These are phyloP conservation scores for Drosophila insularis DNA, from an alignment of 1,140 invertebrate genomes.

Conservation along the genomic window DNA sequence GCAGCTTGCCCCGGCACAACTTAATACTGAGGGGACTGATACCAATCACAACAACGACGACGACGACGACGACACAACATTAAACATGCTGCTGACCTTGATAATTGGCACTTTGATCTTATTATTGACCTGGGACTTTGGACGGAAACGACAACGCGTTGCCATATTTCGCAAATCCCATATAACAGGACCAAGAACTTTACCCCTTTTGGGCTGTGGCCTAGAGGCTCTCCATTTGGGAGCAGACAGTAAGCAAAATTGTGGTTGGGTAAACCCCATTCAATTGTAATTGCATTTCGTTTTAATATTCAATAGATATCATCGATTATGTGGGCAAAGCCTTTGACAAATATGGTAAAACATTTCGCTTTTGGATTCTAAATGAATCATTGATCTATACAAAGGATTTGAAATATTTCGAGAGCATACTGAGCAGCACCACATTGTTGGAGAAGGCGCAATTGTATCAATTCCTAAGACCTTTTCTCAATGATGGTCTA, in stretches of 20 bases:
- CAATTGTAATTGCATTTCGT: background rate
- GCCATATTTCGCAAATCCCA: conserved; percentile 29
- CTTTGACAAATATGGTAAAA: conserved; percentile 54
- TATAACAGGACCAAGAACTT: conserved; percentile 46
- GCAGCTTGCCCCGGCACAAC: background rate
- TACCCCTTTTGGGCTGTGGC: conserved; percentile 55
- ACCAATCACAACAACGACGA: background rate
- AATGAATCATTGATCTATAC: conserved; percentile 68
- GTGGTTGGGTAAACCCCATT: background rate
- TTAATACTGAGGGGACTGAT: background rate
- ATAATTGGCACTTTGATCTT: conserved; percentile 36
- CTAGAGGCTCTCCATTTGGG: conserved; percentile 50
- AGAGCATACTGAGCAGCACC: conserved; percentile 59
- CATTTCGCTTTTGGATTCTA: conserved; percentile 85
- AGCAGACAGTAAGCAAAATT: conserved; percentile 51
- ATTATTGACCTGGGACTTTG: conserved; percentile 59
- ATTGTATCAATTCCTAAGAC: conserved; percentile 77
- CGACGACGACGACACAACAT: background rate
- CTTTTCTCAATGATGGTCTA: conserved; percentile 82
- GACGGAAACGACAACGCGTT: conserved; percentile 45
- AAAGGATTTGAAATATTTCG: conserved; percentile 77
- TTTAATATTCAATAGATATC: conserved; percentile 29
- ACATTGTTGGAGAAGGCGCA: conserved; percentile 63
- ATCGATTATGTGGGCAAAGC: conserved; percentile 38
- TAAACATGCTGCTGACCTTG: conserved; percentile 56